Evolutionary conservation across 2,113 vertebrate genomes (phyloP).

Genomic region (Seriola quinqueradiata): DNA sequence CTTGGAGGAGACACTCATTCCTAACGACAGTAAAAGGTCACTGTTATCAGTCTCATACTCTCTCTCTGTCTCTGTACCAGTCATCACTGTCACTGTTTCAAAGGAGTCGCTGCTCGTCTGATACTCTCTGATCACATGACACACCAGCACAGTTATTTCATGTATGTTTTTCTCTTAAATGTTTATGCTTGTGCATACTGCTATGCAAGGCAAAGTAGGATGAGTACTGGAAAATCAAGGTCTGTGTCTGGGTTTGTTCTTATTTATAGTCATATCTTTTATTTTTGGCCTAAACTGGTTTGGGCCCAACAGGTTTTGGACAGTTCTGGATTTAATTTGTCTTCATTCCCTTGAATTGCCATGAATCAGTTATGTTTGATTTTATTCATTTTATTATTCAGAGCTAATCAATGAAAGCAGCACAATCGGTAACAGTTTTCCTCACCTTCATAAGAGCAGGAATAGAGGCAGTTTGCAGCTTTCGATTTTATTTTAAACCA

Average conservation of each 20-base stretch:
- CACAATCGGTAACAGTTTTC: not conserved
- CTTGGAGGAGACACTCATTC: constrained; percentile 52
- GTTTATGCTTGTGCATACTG: not conserved
- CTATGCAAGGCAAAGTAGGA: not conserved
- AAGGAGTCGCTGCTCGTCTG: constrained; percentile 23
- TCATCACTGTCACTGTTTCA: constrained; percentile 26
- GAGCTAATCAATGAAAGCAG: not conserved
- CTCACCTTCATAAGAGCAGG: not conserved
- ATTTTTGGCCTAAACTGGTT: too few species aligned
- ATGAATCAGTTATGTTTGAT: too few species aligned
- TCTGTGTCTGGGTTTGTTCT: not conserved
- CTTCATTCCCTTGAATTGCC: not conserved
- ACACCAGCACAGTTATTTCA: constrained; percentile 26
- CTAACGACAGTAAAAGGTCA: constrained; percentile 77
- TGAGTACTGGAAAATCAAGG: not conserved
- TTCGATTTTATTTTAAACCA: not conserved
- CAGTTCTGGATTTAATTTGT: too few species aligned
- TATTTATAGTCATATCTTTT: too few species aligned
- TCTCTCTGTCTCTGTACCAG: constrained; percentile 26
- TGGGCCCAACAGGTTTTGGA: too few species aligned
- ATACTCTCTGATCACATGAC: constrained; percentile 32
- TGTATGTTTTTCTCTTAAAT: not conserved
- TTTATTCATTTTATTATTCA: too few species aligned
- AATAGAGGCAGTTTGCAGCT: not conserved
- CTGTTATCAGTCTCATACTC: constrained; percentile 57